These are phyloP conservation scores for Brachylomia viminalis DNA, from an alignment of 2,888 invertebrate species.

Conservation along the genomic window DNA sequence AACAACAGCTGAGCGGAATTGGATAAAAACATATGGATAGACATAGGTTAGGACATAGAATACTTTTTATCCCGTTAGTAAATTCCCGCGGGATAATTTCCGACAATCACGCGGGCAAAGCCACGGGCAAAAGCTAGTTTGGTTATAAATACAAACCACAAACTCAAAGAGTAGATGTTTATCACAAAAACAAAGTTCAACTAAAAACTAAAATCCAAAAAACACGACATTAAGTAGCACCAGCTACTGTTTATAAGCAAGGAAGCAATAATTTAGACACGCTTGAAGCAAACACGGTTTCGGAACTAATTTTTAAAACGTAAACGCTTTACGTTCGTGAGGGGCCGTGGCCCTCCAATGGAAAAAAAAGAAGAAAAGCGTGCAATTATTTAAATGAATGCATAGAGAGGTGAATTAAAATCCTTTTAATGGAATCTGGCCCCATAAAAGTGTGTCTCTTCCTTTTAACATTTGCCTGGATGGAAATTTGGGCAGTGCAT, in stretches of 20 bases:
- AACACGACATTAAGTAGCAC: conserved; percentile 36
- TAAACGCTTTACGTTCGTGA: conserved; percentile 49
- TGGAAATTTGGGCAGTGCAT: conserved; percentile 29
- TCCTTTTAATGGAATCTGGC: conserved; percentile 64
- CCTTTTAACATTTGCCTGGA: conserved; percentile 39
- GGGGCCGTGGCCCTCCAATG: conserved; percentile 30
- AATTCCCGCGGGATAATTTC: too few species aligned
- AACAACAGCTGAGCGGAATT: too few species aligned
- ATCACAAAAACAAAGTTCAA: conserved; percentile 17
- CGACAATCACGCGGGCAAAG: too few species aligned
- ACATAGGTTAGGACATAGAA: too few species aligned
- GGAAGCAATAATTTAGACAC: conserved; percentile 62
- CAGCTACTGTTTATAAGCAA: conserved; percentile 43
- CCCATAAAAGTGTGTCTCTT: conserved; percentile 51
- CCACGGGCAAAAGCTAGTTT: background rate
- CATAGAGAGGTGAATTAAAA: conserved; percentile 61
- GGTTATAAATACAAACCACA: background rate
- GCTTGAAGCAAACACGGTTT: conserved; percentile 54
- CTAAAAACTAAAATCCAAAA: conserved; percentile 37
- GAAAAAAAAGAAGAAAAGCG: conserved; percentile 41
- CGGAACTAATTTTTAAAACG: conserved; percentile 62
- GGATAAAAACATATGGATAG: too few species aligned
- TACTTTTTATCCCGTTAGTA: too few species aligned
- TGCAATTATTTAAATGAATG: conserved; percentile 69
- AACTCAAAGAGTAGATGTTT: conserved; percentile 7